Percentiles rank a stretch among this genome's conserved stretches.
phyloP scores from a whole-genome alignment of 2,888 invertebrate genomes.

The Ormyrus rosae region DNA sequence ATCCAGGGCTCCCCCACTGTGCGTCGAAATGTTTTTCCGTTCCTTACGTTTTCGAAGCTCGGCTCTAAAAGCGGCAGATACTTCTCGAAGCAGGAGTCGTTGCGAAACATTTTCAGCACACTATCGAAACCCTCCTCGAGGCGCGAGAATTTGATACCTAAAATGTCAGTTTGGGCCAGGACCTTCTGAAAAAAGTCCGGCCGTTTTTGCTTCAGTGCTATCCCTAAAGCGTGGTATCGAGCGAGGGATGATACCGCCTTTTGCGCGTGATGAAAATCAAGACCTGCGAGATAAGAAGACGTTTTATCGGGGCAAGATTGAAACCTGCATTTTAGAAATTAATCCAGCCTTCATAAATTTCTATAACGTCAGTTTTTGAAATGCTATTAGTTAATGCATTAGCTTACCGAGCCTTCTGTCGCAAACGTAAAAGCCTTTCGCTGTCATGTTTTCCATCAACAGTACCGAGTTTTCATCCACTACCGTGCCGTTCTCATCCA shows the following conservation, averaged over 20 bases:
- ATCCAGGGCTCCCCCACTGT: constrained; percentile 77
- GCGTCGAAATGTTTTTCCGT: constrained; percentile 78
- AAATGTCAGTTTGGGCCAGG: constrained; percentile 66
- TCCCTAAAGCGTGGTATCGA: constrained; percentile 79
- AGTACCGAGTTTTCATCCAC: constrained; percentile 79
- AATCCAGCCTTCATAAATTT: neutral
- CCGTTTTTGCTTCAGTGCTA: constrained; percentile 77
- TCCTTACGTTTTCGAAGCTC: constrained; percentile 60
- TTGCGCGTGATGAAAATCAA: constrained; percentile 77
- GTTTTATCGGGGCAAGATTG: too few relatives aligned
- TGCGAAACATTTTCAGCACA: constrained; percentile 57
- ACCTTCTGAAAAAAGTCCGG: constrained; percentile 68
- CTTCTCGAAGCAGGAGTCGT: constrained; percentile 65
- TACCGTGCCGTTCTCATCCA: constrained; percentile 67
- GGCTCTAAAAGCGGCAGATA: constrained; percentile 38
- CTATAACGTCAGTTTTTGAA: neutral
- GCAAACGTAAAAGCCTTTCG: constrained; percentile 76
- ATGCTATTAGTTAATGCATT: neutral
- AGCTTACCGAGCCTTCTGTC: constrained; percentile 75
- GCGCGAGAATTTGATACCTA: constrained; percentile 65
- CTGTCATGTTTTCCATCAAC: constrained; percentile 79
- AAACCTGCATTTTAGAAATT: neutral
- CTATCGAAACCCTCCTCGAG: constrained; percentile 62
- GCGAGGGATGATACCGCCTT: constrained; percentile 77
- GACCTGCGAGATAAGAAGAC: constrained; percentile 61